Conservation (phyloP, 2,797 vertebrate genomes). For the Cygnus olor region DNA sequence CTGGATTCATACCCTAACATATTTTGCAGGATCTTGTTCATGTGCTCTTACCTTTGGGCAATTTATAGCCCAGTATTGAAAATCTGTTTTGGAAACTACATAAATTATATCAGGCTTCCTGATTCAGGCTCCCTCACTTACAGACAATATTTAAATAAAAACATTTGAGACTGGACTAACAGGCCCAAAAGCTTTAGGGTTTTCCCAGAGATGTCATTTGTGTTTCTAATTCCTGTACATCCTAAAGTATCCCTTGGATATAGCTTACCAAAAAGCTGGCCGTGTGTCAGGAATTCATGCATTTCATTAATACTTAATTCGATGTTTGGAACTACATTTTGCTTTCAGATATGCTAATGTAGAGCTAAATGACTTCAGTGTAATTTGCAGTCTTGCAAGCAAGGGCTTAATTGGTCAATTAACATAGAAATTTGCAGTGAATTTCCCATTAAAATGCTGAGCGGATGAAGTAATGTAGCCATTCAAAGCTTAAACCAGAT, state of each 20-base stretch:
- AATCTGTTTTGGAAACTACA: neutral
- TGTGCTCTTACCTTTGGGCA: neutral
- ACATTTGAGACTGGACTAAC: fast-evolving
- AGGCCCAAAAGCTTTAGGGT: neutral
- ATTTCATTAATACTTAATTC: neutral
- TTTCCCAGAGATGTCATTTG: fast-evolving
- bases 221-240: neutral
- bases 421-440: neutral
- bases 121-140: fast-evolving
- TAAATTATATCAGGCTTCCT: fast-evolving
- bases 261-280: neutral
- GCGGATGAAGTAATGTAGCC: neutral
- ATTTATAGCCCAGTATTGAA: fast-evolving
- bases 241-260: fast-evolving
- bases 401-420: conserved; percentile 31
- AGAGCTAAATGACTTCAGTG: neutral
- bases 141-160: too few species aligned
- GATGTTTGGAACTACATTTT: neutral
- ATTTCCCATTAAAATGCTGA: neutral
- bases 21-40: fast-evolving
- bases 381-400: conserved; percentile 6
- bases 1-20: fast-evolving
- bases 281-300: fast-evolving
- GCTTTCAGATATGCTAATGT: conserved; percentile 9
- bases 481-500: neutral